Percentiles rank a stretch among this genome's conserved stretches.
These are phyloP conservation scores for Falco peregrinus DNA, from an alignment of 2,797 vertebrate genomes.

Conservation along the genomic window DNA sequence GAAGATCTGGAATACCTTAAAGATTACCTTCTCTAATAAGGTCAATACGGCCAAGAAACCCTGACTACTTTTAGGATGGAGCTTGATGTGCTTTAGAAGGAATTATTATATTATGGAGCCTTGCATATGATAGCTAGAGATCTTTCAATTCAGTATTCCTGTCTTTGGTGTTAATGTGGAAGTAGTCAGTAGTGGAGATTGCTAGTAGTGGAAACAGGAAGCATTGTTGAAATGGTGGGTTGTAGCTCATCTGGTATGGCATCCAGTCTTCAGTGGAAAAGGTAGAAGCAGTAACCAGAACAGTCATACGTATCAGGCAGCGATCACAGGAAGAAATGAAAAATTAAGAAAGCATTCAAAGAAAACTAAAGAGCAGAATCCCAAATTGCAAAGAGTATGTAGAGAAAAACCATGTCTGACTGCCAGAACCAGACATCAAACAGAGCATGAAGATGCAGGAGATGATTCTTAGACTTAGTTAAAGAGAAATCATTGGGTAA, in stretches of 20 bases:
- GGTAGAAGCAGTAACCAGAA: neutral
- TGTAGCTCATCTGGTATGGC: neutral
- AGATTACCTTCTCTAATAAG: neutral
- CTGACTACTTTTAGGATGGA: neutral
- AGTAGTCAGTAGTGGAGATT: neutral
- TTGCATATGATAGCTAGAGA: neutral
- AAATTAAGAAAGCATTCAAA: neutral
- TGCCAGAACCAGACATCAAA: neutral
- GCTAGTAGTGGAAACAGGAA: neutral
- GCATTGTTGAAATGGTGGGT: neutral
- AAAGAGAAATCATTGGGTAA: neutral
- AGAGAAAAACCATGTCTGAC: neutral
- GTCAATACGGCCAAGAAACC: neutral
- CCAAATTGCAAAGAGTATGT: neutral
- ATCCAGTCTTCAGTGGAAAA: neutral
- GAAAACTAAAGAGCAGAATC: neutral
- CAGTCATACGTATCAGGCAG: neutral
- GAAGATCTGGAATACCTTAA: neutral
- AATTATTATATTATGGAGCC: neutral
- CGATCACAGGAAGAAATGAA: neutral
- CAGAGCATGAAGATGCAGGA: neutral
- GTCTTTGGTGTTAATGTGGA: neutral
- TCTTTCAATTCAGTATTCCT: neutral
- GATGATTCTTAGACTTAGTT: neutral
- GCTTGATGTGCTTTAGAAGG: neutral